Evolutionary conservation across 30 jellyfish, hydroid and myxozoan species (phyloP).

Genomic region (Pseudorhiza aurosa): DNA sequence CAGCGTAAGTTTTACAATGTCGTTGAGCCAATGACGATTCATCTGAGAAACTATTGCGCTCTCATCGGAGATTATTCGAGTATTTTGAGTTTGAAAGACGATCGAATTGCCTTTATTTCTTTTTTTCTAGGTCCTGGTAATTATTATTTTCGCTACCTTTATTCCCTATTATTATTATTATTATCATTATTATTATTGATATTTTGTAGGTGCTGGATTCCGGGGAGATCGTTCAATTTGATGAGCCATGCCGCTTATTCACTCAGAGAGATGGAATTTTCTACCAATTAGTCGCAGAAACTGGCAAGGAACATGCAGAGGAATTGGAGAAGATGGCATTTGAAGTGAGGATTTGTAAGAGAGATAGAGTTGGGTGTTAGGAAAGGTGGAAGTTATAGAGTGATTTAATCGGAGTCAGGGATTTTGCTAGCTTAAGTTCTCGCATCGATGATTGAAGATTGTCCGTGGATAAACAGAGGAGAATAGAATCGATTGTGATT

Average conservation of each 20-base stretch:
- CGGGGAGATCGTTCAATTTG: slow-evolving; percentile 67
- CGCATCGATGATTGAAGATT: too few relatives aligned
- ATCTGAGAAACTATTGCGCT: background rate
- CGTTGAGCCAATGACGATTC: too few relatives aligned
- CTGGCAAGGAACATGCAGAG: slow-evolving; percentile 30
- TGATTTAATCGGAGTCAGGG: too few relatives aligned
- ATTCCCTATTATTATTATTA: too few relatives aligned
- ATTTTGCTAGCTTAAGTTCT: too few relatives aligned
- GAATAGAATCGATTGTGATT: too few relatives aligned
- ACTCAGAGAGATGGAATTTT: slow-evolving; percentile 16
- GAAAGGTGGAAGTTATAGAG: too few relatives aligned
- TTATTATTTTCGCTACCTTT: too few relatives aligned
- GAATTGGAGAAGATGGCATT: slow-evolving; percentile 12
- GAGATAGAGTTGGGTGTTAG: too few relatives aligned
- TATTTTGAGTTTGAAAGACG: background rate
- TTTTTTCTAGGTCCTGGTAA: too few relatives aligned
- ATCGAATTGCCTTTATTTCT: background rate
- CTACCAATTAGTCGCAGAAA: slow-evolving; percentile 37
- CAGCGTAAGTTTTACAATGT: background rate
- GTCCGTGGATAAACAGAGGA: too few relatives aligned
- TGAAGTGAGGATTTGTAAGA: background rate
- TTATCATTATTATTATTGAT: too few relatives aligned
- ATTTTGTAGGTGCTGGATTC: slow-evolving; percentile 63
- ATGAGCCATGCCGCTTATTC: slow-evolving; percentile 43
- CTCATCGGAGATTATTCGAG: background rate